phyloP scores from a whole-genome alignment of 2,113 vertebrate genomes.

The Daphoenositta chrysoptera region DNA sequence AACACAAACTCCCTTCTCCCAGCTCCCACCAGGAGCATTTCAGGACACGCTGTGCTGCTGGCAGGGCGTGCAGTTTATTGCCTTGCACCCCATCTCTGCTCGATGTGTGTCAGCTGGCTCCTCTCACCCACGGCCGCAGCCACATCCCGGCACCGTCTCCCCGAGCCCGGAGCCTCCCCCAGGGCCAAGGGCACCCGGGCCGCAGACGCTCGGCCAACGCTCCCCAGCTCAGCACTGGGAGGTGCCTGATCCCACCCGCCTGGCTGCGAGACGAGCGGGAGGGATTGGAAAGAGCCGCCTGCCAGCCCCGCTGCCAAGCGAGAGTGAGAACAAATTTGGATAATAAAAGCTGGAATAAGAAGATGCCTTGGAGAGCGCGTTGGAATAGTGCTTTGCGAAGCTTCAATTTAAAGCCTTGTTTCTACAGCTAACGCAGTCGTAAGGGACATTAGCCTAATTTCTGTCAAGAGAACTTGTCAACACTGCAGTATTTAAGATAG shows the following conservation, averaged over 20 bases:
- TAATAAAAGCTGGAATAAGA: conserved; percentile 68
- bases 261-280: background rate
- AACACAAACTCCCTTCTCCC: background rate
- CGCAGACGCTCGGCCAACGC: rapidly evolving
- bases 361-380: conserved; percentile 46
- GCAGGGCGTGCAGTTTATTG: background rate
- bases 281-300: background rate
- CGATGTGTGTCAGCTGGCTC: background rate
- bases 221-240: background rate
- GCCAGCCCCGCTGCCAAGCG: conserved; percentile 44
- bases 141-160: rapidly evolving
- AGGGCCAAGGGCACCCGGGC: background rate
- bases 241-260: background rate
- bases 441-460: conserved; percentile 74
- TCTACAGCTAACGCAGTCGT: conserved; percentile 50
- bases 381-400: background rate
- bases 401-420: conserved; percentile 67
- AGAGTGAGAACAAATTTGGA: conserved; percentile 58
- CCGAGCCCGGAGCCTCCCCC: background rate
- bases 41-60: background rate
- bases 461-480: conserved; percentile 67
- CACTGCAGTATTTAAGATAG: conserved; percentile 50
- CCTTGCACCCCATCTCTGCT: background rate
- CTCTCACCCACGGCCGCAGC: rapidly evolving
- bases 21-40: background rate